Percentiles rank a stretch among this genome's conserved stretches.
Evolutionary conservation across 2,113 vertebrate species (phyloP).

Genomic region (Ammodytes dubius): DNA sequence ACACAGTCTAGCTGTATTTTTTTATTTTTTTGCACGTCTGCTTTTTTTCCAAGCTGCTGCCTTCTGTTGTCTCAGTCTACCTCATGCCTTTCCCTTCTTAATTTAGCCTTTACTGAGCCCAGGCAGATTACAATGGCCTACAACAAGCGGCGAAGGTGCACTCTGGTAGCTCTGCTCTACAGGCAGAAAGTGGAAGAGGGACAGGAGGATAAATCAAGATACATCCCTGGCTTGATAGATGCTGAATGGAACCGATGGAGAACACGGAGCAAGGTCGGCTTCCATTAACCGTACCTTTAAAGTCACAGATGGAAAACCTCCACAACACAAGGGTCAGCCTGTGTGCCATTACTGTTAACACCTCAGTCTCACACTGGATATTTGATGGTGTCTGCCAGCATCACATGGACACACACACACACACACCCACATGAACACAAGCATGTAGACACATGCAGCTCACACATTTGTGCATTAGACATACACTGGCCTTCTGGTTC

Average conservation of each 20-base stretch:
- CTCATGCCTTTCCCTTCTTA: slow-evolving; percentile 60
- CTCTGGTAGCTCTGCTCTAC: slow-evolving; percentile 35
- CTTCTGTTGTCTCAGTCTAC: slow-evolving; percentile 52
- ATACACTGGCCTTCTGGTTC: background rate
- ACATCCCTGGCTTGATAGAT: slow-evolving; percentile 75
- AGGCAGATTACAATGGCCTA: slow-evolving; percentile 59
- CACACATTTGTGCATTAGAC: background rate
- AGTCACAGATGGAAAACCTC: slow-evolving; percentile 71
- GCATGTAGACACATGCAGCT: background rate
- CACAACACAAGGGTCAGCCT: slow-evolving; percentile 45
- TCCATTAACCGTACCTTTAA: slow-evolving; percentile 74
- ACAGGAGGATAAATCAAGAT: slow-evolving; percentile 78
- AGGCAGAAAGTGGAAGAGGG: slow-evolving; percentile 56
- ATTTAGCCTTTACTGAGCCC: slow-evolving; percentile 66
- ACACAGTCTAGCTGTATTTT: slow-evolving; percentile 12
- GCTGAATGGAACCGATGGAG: slow-evolving; percentile 73
- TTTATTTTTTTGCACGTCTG: background rate
- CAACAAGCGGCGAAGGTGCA: slow-evolving; percentile 43
- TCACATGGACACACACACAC: slow-evolving; percentile 2
- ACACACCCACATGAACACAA: slow-evolving; percentile 11
- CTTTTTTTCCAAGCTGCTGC: slow-evolving; percentile 48
- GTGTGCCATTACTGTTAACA: slow-evolving; percentile 38
- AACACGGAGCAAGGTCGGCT: slow-evolving; percentile 75
- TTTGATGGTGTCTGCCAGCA: slow-evolving; percentile 18
- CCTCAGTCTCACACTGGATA: slow-evolving; percentile 39